phyloP scores from a whole-genome alignment of 2,888 invertebrate genomes.

The Ellobium chinense region DNA sequence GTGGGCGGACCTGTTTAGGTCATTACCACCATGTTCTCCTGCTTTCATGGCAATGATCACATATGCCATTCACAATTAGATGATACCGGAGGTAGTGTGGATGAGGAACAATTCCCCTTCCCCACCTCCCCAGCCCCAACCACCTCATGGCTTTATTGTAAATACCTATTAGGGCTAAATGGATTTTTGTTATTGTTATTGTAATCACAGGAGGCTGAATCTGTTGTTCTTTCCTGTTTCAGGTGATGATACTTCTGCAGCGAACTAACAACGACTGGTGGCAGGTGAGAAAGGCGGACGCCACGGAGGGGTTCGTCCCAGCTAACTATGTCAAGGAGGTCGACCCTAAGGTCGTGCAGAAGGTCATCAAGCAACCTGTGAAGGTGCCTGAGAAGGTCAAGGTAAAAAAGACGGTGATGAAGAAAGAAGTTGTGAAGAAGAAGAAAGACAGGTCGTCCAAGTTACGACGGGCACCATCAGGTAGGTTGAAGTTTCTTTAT shows the following conservation, averaged over 20 bases:
- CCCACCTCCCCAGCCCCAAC: not conserved
- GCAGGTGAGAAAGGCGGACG: slow-evolving; percentile 95
- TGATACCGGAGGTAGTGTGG: too few relatives aligned
- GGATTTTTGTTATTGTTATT: not conserved
- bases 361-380: slow-evolving; percentile 86
- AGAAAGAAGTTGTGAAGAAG: slow-evolving; percentile 85
- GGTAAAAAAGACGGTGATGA: slow-evolving; percentile 87
- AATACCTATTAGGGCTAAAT: not conserved
- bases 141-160: not conserved
- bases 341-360: slow-evolving; percentile 85
- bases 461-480: slow-evolving; percentile 76
- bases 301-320: slow-evolving; percentile 97
- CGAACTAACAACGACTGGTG: slow-evolving; percentile 99
- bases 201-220: not conserved
- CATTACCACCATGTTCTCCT: too few relatives aligned
- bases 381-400: slow-evolving; percentile 90
- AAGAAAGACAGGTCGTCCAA: slow-evolving; percentile 81
- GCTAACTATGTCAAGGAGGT: slow-evolving; percentile 97
- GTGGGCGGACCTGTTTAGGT: too few relatives aligned
- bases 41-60: too few relatives aligned
- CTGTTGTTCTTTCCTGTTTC: slow-evolving; percentile 49
- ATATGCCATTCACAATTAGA: too few relatives aligned
- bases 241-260: slow-evolving; percentile 92
- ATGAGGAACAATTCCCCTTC: too few relatives aligned
- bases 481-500: too few relatives aligned